Base-by-base conservation (phyloP, 2,113 vertebrate genomes). In the Neofelis nebulosa region DNA sequence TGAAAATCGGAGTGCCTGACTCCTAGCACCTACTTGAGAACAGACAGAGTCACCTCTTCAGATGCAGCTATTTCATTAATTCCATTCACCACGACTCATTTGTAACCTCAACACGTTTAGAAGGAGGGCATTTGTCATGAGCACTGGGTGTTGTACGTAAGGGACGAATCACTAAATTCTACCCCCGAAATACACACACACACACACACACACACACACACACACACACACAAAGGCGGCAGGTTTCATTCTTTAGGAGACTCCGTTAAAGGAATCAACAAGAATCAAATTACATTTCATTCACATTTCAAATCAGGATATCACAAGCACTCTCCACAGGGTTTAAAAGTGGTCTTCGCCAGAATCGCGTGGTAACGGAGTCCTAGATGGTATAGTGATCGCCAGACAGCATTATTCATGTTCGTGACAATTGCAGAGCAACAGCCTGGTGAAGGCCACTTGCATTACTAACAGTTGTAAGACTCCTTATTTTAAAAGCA, bases 401-500 rank as follows among this genome's bases (percentile, higher is more conserved):
- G 0, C 52, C 95, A 96, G 45, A 1, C 23, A 12, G 78, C 78
- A 21, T 89, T 95, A 94, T 69, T 96, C 84, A 96, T 95, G 94
- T 81, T 97, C 4, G 33, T 52, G 63, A 73, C 36, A 97, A 69
- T 90, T 94, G n/a, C 48, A 45, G 57, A 97, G 92, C 1, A 93
- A 76, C 69, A 95, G 18, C 41, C 63, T 83, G 10, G 29, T 25
- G n/a, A 97, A 83, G 33, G 38, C 2, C 66, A 80, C 1, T 78
- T 83, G 11, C 23, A 73, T 15, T 90, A 10, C 9, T 61, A 71
- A 73, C n/a, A 65, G 36, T 12, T 80, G 4, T 81, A 88, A 89
- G 52, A 92, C 38, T 27, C 65, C 14, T 97, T 41, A 89, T 31
- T 94, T 97, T 63, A 74, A 96, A 96, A 97, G 7, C 41, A 65